phyloP scores from a whole-genome alignment of 2,113 vertebrate genomes.

The Coryphaenoides rupestris region DNA sequence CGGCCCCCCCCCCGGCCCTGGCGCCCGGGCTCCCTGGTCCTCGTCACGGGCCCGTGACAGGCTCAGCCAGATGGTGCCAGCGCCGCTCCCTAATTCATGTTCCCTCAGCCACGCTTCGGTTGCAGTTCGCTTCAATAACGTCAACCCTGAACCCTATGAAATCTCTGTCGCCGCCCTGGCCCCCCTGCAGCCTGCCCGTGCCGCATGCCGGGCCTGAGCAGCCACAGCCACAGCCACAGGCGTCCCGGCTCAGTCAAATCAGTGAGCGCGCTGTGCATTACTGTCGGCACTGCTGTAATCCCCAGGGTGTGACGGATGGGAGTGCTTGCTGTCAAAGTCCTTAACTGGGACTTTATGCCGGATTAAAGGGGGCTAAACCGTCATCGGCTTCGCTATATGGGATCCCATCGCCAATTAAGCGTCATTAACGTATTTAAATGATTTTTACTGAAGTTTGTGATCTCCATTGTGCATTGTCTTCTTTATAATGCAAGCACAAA shows the following conservation, averaged over 20 bases:
- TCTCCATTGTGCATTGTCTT: constrained; percentile 30
- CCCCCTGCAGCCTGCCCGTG: constrained; percentile 36
- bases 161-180: constrained; percentile 35
- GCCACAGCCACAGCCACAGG: no score
- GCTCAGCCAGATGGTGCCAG: constrained; percentile 38
- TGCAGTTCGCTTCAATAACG: constrained; percentile 21
- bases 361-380: constrained; percentile 55
- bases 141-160: constrained; percentile 34
- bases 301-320: constrained; percentile 43
- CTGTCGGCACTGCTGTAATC: constrained; percentile 52
- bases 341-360: constrained; percentile 37
- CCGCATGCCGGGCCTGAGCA: constrained; percentile 37
- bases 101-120: constrained; percentile 36
- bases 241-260: constrained; percentile 50
- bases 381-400: constrained; percentile 33
- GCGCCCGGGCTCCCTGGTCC: constrained; percentile 44
- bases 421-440: constrained; percentile 45
- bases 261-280: constrained; percentile 34
- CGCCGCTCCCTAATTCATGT: constrained; percentile 30
- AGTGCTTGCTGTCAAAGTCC: constrained; percentile 39
- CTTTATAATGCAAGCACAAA: constrained; percentile 8
- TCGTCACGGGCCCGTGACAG: constrained; percentile 30
- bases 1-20: constrained; percentile 36
- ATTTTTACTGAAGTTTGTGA: constrained; percentile 36
- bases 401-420: constrained; percentile 51